phyloP scores from a whole-genome alignment of 2,888 invertebrate genomes.

The Thyatira batis region DNA sequence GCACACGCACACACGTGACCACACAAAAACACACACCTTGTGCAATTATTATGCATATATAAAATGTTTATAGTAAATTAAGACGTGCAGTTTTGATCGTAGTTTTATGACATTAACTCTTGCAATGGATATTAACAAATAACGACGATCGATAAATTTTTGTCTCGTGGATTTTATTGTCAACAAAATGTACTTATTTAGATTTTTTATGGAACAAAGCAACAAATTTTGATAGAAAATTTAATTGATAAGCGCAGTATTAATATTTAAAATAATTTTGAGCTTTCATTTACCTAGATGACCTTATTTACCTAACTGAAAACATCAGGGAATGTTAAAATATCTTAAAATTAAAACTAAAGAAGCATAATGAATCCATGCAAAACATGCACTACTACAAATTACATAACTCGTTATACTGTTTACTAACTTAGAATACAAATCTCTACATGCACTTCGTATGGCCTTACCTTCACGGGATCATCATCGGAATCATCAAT shows the following conservation, averaged over 20 bases:
- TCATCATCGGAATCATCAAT: slow-evolving; percentile 72
- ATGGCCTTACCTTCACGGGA: slow-evolving; percentile 60
- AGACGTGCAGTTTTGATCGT: not conserved
- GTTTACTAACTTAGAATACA: not conserved
- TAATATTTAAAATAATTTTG: not conserved
- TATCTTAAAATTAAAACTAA: not conserved
- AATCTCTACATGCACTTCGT: not conserved
- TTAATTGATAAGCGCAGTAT: too few relatives aligned
- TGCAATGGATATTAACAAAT: not conserved
- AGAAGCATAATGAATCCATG: not conserved
- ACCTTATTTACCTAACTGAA: too few relatives aligned
- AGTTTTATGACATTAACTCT: not conserved
- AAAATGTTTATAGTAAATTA: not conserved
- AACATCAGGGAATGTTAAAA: not conserved
- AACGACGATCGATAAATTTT: too few relatives aligned
- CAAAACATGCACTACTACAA: not conserved
- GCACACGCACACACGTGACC: slow-evolving; percentile 77
- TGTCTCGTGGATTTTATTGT: too few relatives aligned
- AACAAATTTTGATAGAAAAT: too few relatives aligned
- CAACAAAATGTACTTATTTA: too few relatives aligned
- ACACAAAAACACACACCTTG: slow-evolving; percentile 63
- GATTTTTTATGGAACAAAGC: too few relatives aligned
- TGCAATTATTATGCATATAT: slow-evolving; percentile 14
- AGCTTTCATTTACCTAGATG: not conserved
- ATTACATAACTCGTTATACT: slow-evolving; percentile 3